phyloP scores from a whole-genome alignment of 2,797 vertebrate genomes.

The Enteromius treurensis region DNA sequence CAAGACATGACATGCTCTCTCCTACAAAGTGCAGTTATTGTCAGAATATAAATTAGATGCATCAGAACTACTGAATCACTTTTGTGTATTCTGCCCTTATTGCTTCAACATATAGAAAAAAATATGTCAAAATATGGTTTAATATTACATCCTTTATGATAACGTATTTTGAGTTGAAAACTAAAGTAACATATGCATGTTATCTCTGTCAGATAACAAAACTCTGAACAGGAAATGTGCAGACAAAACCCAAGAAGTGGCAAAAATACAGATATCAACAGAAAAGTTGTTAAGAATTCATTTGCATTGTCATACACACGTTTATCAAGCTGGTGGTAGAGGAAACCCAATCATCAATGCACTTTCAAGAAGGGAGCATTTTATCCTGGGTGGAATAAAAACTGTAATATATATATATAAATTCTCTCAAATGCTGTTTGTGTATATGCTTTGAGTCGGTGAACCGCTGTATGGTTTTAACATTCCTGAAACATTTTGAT shows the following conservation, averaged over 20 bases:
- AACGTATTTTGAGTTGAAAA: background rate
- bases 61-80: background rate
- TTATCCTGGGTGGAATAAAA: conserved; percentile 40
- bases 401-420: background rate
- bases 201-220: background rate
- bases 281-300: background rate
- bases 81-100: background rate
- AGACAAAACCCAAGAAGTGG: background rate
- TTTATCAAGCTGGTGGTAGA: background rate
- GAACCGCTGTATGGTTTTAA: background rate
- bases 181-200: background rate
- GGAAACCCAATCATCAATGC: conserved; percentile 44
- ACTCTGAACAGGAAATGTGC: conserved; percentile 1
- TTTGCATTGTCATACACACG: background rate
- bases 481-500: conserved; percentile 24
- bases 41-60: background rate
- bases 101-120: background rate
- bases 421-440: conserved; percentile 7
- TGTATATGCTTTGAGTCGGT: background rate
- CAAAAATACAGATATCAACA: background rate
- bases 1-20: conserved; percentile 7
- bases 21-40: conserved; percentile 11
- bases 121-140: background rate
- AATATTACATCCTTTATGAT: background rate
- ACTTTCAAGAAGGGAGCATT: conserved; percentile 28